Evolutionary conservation across 2,113 vertebrate species (phyloP).

Genomic region (Maccullochella peelii): DNA sequence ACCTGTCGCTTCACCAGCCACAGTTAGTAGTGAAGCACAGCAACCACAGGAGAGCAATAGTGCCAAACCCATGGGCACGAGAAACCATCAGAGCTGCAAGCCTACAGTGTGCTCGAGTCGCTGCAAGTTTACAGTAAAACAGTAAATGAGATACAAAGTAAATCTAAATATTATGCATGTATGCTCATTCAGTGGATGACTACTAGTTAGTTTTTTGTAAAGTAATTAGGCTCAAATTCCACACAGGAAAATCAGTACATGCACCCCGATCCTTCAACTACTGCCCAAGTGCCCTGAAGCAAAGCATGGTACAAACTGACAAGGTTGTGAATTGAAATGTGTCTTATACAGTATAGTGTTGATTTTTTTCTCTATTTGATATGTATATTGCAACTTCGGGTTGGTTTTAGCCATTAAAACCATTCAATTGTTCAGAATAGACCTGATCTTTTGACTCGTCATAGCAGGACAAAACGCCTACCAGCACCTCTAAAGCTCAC

Average conservation of each 20-base stretch:
- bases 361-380: not conserved
- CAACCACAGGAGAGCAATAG: slow-evolving; percentile 56
- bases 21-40: slow-evolving; percentile 51
- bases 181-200: slow-evolving; percentile 48
- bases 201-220: slow-evolving; percentile 66
- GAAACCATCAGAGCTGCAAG: not conserved
- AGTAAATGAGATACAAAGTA: slow-evolving; percentile 32
- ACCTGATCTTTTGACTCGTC: not conserved
- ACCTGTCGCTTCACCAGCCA: not conserved
- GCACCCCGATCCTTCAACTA: slow-evolving; percentile 44
- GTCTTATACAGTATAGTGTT: not conserved
- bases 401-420: not conserved
- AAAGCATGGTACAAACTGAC: not conserved
- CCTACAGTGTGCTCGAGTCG: not conserved
- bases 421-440: not conserved
- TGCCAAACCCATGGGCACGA: slow-evolving; percentile 50
- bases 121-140: not conserved
- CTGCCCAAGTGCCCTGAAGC: slow-evolving; percentile 54
- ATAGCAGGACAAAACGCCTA: not conserved
- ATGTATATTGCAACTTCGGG: not conserved
- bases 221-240: slow-evolving; percentile 69
- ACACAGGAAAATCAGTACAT: slow-evolving; percentile 42
- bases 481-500: not conserved
- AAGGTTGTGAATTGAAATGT: not conserved
- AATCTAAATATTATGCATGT: slow-evolving; percentile 61